Base-by-base conservation (phyloP, 2,113 vertebrate species). In the Otus sunia region DNA sequence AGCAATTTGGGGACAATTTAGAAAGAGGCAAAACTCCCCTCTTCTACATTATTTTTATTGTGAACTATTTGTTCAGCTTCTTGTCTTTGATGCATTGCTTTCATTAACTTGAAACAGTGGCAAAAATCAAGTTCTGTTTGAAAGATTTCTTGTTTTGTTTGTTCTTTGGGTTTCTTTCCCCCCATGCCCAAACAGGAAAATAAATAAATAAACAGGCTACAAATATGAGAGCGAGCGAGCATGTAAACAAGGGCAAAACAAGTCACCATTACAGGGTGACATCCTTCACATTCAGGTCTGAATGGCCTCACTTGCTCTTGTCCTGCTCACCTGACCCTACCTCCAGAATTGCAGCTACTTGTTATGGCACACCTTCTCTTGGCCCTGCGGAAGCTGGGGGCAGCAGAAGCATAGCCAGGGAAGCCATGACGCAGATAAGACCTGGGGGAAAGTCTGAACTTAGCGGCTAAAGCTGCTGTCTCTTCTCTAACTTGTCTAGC, bases 11-110 rank as follows among this genome's bases (percentile, higher is more conserved):
- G 64, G 68, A 87, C 59, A 56, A 71, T 81, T 90, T 88, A 87
- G 68, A 81, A 96, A 53, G 47, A 85, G 69, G 74, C 32, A 85
- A 50, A 85, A 53, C 52, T 52, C 27, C n/a, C 30, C 18, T 74
- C 67, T 84, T 22, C 62, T 56, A 64, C n/a, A 23, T 81, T 80
- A 77, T 80, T 92, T 95, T 83, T 92, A 36, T 39, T 69, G 37
- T 74, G 78, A 74, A 81, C 87, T 25, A 49, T 86, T 96, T 94
- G 34, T 84, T 92, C 63, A 85, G 55, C 64, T 90, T 69, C 88
- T 88, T 81, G 50, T 87, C 88, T 87, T 93, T 96, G 94, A 93
- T 78, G 25, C 62, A 88, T 87, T 66, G 36, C 39, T 94, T 96
- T 90, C 69, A 90, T 96, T 95, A 88, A 74, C 56, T 90, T 77